A percentile compares a stretch with the other conserved stretches of the same genome.
phyloP scores from a whole-genome alignment of 2,888 invertebrate genomes.

The Acrobasis consociella region DNA sequence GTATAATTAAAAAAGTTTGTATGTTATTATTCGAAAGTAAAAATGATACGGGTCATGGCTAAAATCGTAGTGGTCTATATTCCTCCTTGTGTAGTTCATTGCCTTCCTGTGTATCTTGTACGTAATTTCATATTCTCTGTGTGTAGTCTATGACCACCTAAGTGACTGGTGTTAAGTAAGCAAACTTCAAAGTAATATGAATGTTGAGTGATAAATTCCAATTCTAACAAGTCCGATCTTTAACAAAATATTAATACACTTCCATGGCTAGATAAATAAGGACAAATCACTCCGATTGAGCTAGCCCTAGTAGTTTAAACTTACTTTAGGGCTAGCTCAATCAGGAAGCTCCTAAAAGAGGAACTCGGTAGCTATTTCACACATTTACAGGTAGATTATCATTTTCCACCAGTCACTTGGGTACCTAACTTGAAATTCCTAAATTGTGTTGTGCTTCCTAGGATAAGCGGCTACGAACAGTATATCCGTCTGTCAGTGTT shows the following conservation, averaged over 20 bases:
- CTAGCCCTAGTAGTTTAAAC: no score
- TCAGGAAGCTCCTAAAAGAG: no score
- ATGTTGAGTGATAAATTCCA: no score
- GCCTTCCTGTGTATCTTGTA: slow-evolving; percentile 67
- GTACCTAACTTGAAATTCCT: slow-evolving; percentile 53
- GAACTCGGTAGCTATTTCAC: no score
- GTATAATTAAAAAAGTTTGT: no score
- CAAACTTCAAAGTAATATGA: neutral
- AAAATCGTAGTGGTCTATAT: slow-evolving; percentile 29
- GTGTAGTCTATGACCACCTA: slow-evolving; percentile 3
- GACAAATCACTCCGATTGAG: no score
- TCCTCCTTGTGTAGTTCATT: slow-evolving; percentile 54
- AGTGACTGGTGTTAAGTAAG: neutral
- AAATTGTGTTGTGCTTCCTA: slow-evolving; percentile 62
- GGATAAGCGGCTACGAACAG: slow-evolving; percentile 34
- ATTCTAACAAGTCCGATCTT: no score
- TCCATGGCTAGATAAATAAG: no score
- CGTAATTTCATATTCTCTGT: slow-evolving; percentile 28
- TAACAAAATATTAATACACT: no score
- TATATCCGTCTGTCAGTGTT: slow-evolving; percentile 56
- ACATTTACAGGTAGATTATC: neutral
- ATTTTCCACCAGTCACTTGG: slow-evolving; percentile 30
- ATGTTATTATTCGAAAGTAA: neutral
- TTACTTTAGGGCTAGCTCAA: no score
- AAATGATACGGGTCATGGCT: slow-evolving; percentile 11